Conservation (phyloP, 2,888 invertebrate genomes). For the Frankliniella intonsa region DNA sequence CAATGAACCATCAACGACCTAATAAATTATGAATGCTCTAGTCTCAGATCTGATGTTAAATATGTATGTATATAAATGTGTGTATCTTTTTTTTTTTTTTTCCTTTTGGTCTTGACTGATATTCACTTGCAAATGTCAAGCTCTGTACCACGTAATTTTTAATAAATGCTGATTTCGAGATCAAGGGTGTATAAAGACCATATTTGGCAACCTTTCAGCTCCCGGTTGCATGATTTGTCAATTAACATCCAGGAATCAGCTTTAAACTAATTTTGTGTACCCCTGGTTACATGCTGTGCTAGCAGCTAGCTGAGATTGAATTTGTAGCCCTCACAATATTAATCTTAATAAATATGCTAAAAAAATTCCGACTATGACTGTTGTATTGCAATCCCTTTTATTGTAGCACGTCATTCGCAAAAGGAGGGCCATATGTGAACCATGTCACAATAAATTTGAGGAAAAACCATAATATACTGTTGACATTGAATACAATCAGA, state of each 20-base stretch:
- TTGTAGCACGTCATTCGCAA: constrained; percentile 2
- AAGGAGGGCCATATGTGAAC: background rate
- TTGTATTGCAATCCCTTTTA: background rate
- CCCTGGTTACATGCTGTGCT: constrained; percentile 13
- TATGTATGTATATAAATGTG: background rate
- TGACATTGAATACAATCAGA: too few species aligned
- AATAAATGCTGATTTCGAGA: background rate
- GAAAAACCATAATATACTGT: too few species aligned
- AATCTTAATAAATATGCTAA: constrained; percentile 16
- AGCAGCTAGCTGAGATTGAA: constrained; percentile 16
- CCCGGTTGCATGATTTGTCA: constrained; percentile 8
- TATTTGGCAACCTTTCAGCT: background rate
- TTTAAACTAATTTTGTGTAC: background rate
- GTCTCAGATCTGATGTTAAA: background rate
- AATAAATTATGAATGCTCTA: background rate
- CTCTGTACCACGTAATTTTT: constrained; percentile 4
- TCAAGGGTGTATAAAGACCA: constrained; percentile 4
- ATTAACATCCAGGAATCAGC: constrained; percentile 15
- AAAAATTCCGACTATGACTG: background rate
- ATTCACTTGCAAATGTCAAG: constrained; percentile 20
- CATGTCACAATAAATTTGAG: too few species aligned
- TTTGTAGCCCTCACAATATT: constrained; percentile 17
- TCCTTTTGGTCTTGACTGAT: constrained; percentile 21
- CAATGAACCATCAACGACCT: background rate
- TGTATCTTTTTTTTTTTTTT: background rate